phyloP scores from a whole-genome alignment of 2,113 vertebrate species.

The Scomber colias region DNA sequence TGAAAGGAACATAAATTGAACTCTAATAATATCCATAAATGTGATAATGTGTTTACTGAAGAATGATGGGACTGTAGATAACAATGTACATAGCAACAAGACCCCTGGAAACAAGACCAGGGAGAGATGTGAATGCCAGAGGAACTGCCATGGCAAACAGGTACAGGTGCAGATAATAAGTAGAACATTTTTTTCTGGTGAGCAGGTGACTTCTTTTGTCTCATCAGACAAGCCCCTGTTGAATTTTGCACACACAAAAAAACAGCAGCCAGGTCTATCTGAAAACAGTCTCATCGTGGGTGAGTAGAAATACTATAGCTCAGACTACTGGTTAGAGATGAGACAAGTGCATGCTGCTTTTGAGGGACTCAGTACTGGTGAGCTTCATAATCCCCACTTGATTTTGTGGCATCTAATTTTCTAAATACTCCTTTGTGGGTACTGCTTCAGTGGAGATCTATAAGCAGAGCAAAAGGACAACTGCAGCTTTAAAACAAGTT shows the following conservation, averaged over 20 bases:
- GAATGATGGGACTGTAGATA: conserved; percentile 56
- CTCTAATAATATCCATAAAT: conserved; percentile 68
- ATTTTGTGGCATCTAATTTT: conserved; percentile 64
- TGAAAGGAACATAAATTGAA: conserved; percentile 61
- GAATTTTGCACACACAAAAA: not conserved
- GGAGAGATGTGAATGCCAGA: conserved; percentile 32
- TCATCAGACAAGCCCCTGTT: not conserved
- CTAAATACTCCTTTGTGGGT: conserved; percentile 58
- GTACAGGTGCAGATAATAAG: conserved; percentile 25
- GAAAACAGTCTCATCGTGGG: conserved; percentile 22
- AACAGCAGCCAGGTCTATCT: conserved; percentile 1
- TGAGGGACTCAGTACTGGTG: conserved; percentile 18
- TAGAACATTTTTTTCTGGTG: not conserved
- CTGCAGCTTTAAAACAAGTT: conserved; percentile 45
- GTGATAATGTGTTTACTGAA: conserved; percentile 67
- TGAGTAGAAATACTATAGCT: conserved; percentile 22
- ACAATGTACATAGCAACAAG: conserved; percentile 57
- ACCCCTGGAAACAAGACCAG: conserved; percentile 33
- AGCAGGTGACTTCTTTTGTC: not conserved
- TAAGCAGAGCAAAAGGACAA: conserved; percentile 37
- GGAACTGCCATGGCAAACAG: conserved; percentile 1
- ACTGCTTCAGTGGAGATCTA: conserved; percentile 21
- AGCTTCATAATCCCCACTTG: conserved; percentile 54
- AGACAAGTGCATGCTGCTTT: conserved; percentile 35
- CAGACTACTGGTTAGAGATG: conserved; percentile 28